Percentiles rank a stretch among this genome's conserved stretches.
phyloP scores from a whole-genome alignment of 2,888 invertebrate species.

The Argyresthia albistria region DNA sequence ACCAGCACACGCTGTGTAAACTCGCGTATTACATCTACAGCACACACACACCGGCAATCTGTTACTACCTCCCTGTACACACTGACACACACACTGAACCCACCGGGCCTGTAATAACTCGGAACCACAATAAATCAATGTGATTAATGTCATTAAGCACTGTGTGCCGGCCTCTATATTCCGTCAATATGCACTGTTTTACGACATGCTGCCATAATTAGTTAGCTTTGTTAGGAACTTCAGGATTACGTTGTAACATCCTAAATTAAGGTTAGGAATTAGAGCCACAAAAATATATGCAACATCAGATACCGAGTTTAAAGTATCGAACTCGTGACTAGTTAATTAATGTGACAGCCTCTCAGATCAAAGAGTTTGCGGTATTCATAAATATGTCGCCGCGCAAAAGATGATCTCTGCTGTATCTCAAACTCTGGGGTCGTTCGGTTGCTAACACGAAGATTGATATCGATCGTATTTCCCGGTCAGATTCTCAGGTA shows the following conservation, averaged over 20 bases:
- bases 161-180: conserved; percentile 73
- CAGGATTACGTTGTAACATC: conserved; percentile 22
- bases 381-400: conserved; percentile 58
- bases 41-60: no score
- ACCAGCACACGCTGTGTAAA: conserved; percentile 25
- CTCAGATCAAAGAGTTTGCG: conserved; percentile 61
- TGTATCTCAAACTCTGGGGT: conserved; percentile 40
- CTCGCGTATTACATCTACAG: conserved; percentile 39
- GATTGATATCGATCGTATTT: conserved; percentile 47
- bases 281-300: conserved; percentile 40
- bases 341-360: conserved; percentile 26
- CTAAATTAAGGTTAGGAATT: conserved; percentile 32
- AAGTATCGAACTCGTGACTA: not conserved
- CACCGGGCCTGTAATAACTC: conserved; percentile 71
- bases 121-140: conserved; percentile 74
- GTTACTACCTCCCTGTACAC: conserved; percentile 11
- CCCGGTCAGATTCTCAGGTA: conserved; percentile 29
- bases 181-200: conserved; percentile 73
- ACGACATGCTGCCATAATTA: conserved; percentile 70
- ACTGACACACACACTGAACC: conserved; percentile 30
- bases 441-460: conserved; percentile 21
- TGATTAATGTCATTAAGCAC: conserved; percentile 74
- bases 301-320: conserved; percentile 10
- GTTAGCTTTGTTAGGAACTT: conserved; percentile 69
- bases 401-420: conserved; percentile 64